These are phyloP conservation scores for Zhengitettix transpicula DNA, from an alignment of 2,888 invertebrate genomes.

Conservation along the genomic window DNA sequence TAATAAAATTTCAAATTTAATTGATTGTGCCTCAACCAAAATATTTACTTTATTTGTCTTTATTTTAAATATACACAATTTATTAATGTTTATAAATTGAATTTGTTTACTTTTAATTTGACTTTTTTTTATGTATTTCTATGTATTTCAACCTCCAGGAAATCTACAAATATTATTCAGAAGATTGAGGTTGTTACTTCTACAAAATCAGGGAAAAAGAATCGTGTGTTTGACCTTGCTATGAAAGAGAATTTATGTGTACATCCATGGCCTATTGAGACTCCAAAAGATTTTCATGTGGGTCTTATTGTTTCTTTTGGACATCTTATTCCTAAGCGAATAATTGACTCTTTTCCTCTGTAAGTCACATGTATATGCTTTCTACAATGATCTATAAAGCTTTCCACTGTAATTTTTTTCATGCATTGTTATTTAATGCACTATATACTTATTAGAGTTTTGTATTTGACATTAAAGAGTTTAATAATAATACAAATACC, in stretches of 20 bases:
- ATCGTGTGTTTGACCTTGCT: slow-evolving; percentile 53
- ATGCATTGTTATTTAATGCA: too few relatives aligned
- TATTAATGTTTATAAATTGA: too few relatives aligned
- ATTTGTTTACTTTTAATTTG: too few relatives aligned
- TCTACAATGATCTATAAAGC: not conserved
- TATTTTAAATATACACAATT: too few relatives aligned
- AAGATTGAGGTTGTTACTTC: slow-evolving; percentile 56
- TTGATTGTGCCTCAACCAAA: too few relatives aligned
- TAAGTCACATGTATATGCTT: slow-evolving; percentile 37
- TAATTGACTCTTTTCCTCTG: slow-evolving; percentile 67
- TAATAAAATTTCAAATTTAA: too few relatives aligned
- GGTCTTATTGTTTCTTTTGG: slow-evolving; percentile 92
- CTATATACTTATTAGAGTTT: too few relatives aligned
- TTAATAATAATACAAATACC: too few relatives aligned
- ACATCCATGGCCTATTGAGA: slow-evolving; percentile 46
- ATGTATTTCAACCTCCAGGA: slow-evolving; percentile 24
- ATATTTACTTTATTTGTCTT: too few relatives aligned
- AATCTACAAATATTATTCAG: slow-evolving; percentile 31
- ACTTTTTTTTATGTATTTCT: too few relatives aligned
- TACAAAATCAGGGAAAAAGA: slow-evolving; percentile 35
- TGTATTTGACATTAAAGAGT: too few relatives aligned
- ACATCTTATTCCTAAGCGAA: slow-evolving; percentile 59
- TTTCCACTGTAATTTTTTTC: too few relatives aligned
- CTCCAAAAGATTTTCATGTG: slow-evolving; percentile 48
- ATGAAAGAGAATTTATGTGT: slow-evolving; percentile 36